These are phyloP conservation scores for Drosophila hamatofila DNA, from an alignment of 2,888 invertebrate genomes.

Conservation along the genomic window DNA sequence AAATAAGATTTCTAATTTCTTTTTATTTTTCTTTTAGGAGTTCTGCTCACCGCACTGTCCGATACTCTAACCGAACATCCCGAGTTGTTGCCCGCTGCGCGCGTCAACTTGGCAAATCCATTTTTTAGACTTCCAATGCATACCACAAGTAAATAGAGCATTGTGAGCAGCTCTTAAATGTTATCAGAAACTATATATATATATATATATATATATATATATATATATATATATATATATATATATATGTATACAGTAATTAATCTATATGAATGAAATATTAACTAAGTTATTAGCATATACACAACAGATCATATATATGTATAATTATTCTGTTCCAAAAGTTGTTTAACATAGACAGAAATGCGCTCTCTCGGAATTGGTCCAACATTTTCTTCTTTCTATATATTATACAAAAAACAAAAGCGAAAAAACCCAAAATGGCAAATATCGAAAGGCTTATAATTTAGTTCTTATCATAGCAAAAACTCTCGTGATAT, in stretches of 20 bases:
- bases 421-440: neutral
- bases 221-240: constrained; percentile 33
- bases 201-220: constrained; percentile 22
- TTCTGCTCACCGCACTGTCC: constrained; percentile 90
- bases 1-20: neutral
- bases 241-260: constrained; percentile 32
- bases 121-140: constrained; percentile 83
- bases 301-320: constrained; percentile 30
- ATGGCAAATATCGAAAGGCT: constrained; percentile 14
- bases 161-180: constrained; percentile 7
- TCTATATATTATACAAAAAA: constrained; percentile 7
- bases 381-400: constrained; percentile 29
- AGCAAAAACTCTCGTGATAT: constrained; percentile 67
- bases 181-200: constrained; percentile 54
- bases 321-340: constrained; percentile 36
- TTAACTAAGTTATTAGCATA: constrained; percentile 52
- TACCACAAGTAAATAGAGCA: constrained; percentile 61
- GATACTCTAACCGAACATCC: constrained; percentile 91
- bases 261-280: constrained; percentile 53
- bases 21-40: constrained; percentile 86
- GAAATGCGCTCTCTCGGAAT: constrained; percentile 72
- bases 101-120: constrained; percentile 86
- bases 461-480: constrained; percentile 41
- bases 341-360: constrained; percentile 43
- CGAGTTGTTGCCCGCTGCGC: constrained; percentile 87